phyloP scores from a whole-genome alignment of 2,888 invertebrate species.

The Eulithis testata region DNA sequence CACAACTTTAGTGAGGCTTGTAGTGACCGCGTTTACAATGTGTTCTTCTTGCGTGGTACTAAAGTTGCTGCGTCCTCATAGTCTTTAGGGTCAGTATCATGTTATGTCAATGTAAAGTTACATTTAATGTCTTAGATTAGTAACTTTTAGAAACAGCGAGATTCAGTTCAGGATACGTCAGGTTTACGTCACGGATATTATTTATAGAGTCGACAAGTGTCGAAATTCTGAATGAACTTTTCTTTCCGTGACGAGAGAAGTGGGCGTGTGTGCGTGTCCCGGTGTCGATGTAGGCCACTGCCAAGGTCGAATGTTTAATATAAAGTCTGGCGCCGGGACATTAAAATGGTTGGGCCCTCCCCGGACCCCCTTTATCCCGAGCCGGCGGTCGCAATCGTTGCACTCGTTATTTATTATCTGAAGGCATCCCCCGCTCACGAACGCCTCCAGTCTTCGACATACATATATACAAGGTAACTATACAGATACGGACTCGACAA shows the following conservation, averaged over 20 bases:
- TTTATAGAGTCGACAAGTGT: constrained; percentile 75
- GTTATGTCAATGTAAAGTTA: constrained; percentile 44
- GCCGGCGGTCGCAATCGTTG: constrained; percentile 82
- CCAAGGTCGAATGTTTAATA: constrained; percentile 85
- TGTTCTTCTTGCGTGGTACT: too few species aligned
- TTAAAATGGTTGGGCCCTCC: constrained; percentile 83
- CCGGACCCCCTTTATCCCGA: constrained; percentile 74
- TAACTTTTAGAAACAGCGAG: constrained; percentile 61
- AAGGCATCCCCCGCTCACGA: constrained; percentile 70
- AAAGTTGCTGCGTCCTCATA: too few species aligned
- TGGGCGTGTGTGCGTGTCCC: constrained; percentile 81
- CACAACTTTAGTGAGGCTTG: too few species aligned
- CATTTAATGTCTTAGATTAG: constrained; percentile 54
- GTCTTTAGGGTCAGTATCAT: too few species aligned
- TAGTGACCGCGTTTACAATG: too few species aligned
- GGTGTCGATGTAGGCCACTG: constrained; percentile 83
- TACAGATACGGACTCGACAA: constrained; percentile 19
- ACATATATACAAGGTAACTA: constrained; percentile 35
- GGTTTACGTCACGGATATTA: constrained; percentile 73
- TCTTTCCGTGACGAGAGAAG: constrained; percentile 78
- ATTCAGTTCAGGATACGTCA: constrained; percentile 48
- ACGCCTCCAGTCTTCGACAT: constrained; percentile 57
- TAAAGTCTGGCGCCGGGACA: constrained; percentile 84
- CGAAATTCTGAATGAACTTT: constrained; percentile 79
- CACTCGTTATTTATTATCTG: constrained; percentile 84